Percentiles rank a stretch among this genome's conserved stretches.
Evolutionary conservation across 2,888 invertebrate species (phyloP).

Genomic region (Rhorus exstirpatorius): DNA sequence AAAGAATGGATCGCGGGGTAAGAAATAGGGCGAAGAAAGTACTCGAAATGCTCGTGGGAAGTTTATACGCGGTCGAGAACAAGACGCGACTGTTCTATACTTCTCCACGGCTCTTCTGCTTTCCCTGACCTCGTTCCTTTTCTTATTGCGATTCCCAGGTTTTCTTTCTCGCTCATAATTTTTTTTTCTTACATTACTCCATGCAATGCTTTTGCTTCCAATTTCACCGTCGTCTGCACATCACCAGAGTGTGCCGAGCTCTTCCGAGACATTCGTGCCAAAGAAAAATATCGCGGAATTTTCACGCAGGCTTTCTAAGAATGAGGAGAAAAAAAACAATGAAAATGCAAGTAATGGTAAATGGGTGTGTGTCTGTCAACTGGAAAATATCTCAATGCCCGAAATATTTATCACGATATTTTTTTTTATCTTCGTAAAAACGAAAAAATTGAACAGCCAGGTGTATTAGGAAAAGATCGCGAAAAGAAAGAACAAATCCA

Average conservation of each 20-base stretch:
- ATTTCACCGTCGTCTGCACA: constrained; percentile 13
- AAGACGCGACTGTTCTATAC: constrained; percentile 26
- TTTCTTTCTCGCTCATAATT: constrained; percentile 16
- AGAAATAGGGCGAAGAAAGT: not conserved
- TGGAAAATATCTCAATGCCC: no score
- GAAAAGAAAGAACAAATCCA: no score
- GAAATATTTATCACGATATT: no score
- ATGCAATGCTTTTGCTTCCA: constrained; percentile 16
- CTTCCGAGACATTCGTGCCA: not conserved
- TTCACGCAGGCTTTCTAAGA: constrained; percentile 7
- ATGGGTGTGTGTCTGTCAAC: not conserved
- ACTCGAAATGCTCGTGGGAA: constrained; percentile 41
- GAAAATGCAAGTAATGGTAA: not conserved
- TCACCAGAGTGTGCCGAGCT: constrained; percentile 6
- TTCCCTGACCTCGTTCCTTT: constrained; percentile 10
- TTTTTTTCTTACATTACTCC: not conserved
- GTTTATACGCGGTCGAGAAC: constrained; percentile 23
- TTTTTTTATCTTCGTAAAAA: no score
- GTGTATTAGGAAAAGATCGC: no score
- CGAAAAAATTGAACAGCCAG: no score
- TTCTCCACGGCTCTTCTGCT: constrained; percentile 41
- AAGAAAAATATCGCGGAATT: constrained; percentile 35
- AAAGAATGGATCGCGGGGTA: not conserved
- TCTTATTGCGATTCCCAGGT: not conserved
- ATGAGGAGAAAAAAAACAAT: not conserved